These are phyloP conservation scores for Notoglanidium macrostoma DNA, from an alignment of 2,797 vertebrate genomes.

Conservation along the genomic window DNA sequence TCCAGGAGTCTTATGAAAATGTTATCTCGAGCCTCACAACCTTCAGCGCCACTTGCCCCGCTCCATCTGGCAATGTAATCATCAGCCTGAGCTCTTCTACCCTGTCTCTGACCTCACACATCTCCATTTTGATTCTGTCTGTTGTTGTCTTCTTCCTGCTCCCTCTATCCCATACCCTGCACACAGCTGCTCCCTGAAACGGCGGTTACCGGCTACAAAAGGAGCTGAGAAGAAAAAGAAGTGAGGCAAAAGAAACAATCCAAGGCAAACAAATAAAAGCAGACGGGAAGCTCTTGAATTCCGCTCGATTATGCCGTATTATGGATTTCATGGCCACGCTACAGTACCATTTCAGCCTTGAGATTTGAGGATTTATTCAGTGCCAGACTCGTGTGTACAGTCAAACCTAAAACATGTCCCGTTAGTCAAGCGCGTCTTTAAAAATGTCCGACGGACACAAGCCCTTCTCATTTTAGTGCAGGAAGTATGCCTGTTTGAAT, in stretches of 20 bases:
- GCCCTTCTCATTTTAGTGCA: conserved; percentile 41
- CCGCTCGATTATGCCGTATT: conserved; percentile 47
- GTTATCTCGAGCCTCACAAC: conserved; percentile 78
- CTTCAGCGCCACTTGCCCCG: conserved; percentile 66
- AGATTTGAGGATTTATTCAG: conserved; percentile 69
- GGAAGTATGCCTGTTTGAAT: conserved; percentile 53
- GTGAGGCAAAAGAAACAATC: conserved; percentile 33
- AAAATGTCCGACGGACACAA: conserved; percentile 62
- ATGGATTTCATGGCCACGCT: conserved; percentile 9
- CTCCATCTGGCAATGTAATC: conserved; percentile 85
- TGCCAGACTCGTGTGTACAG: conserved; percentile 59
- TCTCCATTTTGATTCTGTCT: conserved; percentile 71
- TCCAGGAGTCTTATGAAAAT: conserved; percentile 84
- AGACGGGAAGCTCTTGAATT: conserved; percentile 35
- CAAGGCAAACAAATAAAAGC: conserved; percentile 25
- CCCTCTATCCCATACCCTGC: conserved; percentile 39
- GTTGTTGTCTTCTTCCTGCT: conserved; percentile 45
- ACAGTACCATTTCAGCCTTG: conserved; percentile 62
- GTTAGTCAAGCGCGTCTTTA: conserved; percentile 41
- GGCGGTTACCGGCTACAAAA: conserved; percentile 68
- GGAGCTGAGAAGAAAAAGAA: conserved; percentile 59
- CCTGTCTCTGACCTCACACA: conserved; percentile 59
- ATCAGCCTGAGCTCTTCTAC: conserved; percentile 62
- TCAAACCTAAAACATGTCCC: conserved; percentile 65
- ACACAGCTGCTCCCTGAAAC: conserved; percentile 69